phyloP scores from a whole-genome alignment of 1,140 invertebrate species.

The Adoxophyes honmai region DNA sequence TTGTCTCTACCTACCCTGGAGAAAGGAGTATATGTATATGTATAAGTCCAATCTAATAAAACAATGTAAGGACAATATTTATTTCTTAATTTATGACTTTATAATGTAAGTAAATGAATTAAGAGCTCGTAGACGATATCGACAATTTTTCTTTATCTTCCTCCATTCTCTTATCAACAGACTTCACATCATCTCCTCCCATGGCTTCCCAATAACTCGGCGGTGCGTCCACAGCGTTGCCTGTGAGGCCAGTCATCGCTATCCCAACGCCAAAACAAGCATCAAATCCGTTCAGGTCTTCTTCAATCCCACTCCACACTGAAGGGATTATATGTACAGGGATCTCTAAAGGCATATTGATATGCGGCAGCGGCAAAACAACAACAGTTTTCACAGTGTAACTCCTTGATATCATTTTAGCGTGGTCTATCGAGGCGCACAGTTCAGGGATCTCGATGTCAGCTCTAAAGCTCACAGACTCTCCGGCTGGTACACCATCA shows the following conservation, averaged over 20 bases:
- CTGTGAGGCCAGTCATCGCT: no score
- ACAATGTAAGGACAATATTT: no score
- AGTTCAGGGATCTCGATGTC: constrained; percentile 6
- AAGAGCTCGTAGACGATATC: no score
- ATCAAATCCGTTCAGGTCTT: not conserved
- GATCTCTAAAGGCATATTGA: constrained; percentile 3
- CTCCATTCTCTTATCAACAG: not conserved
- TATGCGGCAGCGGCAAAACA: constrained; percentile 6
- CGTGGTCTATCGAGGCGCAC: not conserved
- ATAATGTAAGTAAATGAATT: no score
- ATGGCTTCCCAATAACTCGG: not conserved
- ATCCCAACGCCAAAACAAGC: no score
- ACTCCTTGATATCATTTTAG: constrained; percentile 1
- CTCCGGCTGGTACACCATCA: not conserved
- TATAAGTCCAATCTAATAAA: no score
- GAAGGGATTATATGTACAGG: constrained; percentile 13
- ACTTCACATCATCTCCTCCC: not conserved
- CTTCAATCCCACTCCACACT: not conserved
- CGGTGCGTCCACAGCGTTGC: not conserved
- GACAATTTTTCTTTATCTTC: not conserved
- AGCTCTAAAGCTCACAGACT: not conserved
- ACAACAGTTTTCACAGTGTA: constrained; percentile 7
- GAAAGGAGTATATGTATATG: no score
- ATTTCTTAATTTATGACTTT: no score
- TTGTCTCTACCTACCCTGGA: no score